Conservation (phyloP, 2,113 vertebrate genomes). For the Terrapene triunguis region DNA sequence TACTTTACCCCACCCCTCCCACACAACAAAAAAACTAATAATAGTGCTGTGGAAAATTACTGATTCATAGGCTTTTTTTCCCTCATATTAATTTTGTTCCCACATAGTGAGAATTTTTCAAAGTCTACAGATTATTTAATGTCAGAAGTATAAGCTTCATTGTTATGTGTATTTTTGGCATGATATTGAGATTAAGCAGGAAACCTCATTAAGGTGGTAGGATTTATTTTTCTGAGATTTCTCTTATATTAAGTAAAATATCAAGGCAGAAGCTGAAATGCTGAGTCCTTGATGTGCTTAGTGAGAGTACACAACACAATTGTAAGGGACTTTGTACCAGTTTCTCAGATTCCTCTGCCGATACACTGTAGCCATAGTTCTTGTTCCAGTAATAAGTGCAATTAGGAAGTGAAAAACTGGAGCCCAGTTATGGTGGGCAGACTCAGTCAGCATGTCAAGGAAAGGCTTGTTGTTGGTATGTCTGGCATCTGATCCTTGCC, state of each 20-base stretch:
- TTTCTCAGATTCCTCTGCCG: not conserved
- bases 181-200: constrained; percentile 31
- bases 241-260: not conserved
- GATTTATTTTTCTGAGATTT: constrained; percentile 19
- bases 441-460: not conserved
- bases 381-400: constrained; percentile 21
- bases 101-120: constrained; percentile 9
- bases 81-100: constrained; percentile 26
- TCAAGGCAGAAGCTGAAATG: not conserved
- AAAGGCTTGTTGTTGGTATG: not conserved
- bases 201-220: constrained; percentile 1
- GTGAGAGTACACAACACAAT: not conserved
- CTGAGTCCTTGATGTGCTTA: constrained; percentile 12
- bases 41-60: constrained; percentile 39
- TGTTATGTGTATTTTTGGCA: constrained; percentile 33
- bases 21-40: constrained; percentile 13
- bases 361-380: not conserved
- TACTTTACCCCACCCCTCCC: not conserved
- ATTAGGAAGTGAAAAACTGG: constrained; percentile 27
- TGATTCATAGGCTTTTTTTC: constrained; percentile 24
- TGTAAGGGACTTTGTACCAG: not conserved
- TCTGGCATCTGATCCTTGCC: not conserved
- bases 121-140: constrained; percentile 44
- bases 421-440: not conserved
- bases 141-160: not conserved